Evolutionary conservation across 2,797 vertebrate genomes (phyloP), one percentile per base, ranked within the genome.

Genomic region (Jordanella pulchra): DNA sequence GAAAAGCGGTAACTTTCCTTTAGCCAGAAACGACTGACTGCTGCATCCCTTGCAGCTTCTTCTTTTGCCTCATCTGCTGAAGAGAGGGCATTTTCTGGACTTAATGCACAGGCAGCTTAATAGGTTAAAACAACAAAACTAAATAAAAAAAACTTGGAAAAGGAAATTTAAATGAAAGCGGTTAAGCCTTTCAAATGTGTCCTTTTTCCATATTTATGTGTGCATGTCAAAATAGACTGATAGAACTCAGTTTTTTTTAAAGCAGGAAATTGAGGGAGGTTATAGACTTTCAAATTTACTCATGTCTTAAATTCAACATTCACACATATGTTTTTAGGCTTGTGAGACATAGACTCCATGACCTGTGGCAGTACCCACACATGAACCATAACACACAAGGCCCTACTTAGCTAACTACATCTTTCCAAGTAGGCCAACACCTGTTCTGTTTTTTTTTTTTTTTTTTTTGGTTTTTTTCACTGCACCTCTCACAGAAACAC

Each of bases 371-470:
- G 71, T 77, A 77, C 28, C 23, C 50, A 72, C 67, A 65, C 80
- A 56, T 48, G 73, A 83, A 82, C 47, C 79, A 69, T 86, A 68
- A 67, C 30, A 77, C 58, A 28, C 0, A 66, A 25, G 61, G 7
- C 3, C 51, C 11, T n/a, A 61, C 11, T 11, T 3, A 63, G 65
- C 32, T 17, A 7, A 61, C 65, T 63, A 7, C 50, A 12, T 70
- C 67, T 83, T 84, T 87, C 77, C 77, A 91, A 80, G 68, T 82
- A 81, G 88, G 87, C 84, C 77, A 80, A 85, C 92, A 92, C 90
- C 88, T 93, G 92, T 77, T 90, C 80, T 82, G 75, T 63, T 28
- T 82, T 84, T 88, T 78, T 42, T 35, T 35, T 39, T 39, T 39
- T 39, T 4, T 39, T 39, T 39, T 39, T 39, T 39, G n/a, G 76